Evolutionary conservation across 2,113 vertebrate species (phyloP), one percentile per base, ranked within the genome.

Genomic region (Neoarius graeffei): DNA sequence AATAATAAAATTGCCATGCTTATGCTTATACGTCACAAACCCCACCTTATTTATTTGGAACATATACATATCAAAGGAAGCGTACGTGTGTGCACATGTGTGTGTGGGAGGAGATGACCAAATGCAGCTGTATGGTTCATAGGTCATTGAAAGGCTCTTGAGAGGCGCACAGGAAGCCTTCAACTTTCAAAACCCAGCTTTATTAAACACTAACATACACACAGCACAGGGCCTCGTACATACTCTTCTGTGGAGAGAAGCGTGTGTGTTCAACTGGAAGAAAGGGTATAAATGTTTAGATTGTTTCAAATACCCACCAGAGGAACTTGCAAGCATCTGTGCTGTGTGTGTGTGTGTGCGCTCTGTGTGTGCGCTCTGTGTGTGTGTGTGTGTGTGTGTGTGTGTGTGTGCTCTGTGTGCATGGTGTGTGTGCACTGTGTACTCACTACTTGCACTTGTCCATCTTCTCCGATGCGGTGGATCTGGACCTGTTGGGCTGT

Each of bases 371-470:
- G 35, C 2, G 74, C 35, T 81, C n/a, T 67, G 7, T 59, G 59
- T 20, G 67, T 56, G 83, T 57, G 60, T 35, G 25, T 42, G n/a
- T 20, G 19, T 20, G 35, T 35, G 35, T 35, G 35, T 35, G 35
- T 35, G 35, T 42, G 42, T 42, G 42, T 42, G 42, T 42, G 76
- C 35, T 81, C n/a, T 67, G 7, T 48, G 59, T 20, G 81, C 2
- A 54, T 54, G 52, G 67, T 56, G 83, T 57, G 60, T 35, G 25
- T 42, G n/a, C 17, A 59, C 27, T 25, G 13, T 57, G 62, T 80
- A 94, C 98, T 92, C 95, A 99, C 98, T 96, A 99, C 97, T 95
- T 99, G 98, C 62, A 99, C 98, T 93, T 99, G 98, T 25, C 98
- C 98, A 17, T 99, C 98, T 89, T 99, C 98, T 48, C 98, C 96